These are phyloP conservation scores for Perca flavescens DNA, from an alignment of 2,113 vertebrate genomes.

Conservation along the genomic window DNA sequence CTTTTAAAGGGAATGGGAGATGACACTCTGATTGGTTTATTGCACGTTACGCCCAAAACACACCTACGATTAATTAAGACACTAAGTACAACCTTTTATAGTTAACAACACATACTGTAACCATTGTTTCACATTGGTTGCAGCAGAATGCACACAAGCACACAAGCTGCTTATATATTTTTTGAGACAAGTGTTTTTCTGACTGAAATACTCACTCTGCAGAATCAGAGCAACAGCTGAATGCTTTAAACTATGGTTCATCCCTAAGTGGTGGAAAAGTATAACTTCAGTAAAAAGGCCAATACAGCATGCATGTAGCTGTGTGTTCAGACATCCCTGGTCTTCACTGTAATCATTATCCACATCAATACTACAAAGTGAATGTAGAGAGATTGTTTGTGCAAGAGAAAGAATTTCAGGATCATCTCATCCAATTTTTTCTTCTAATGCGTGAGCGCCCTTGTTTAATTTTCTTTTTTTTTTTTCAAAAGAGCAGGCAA, in stretches of 20 bases:
- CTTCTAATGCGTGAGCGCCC: neutral
- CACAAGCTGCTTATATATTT: neutral
- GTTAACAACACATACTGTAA: neutral
- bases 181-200: neutral
- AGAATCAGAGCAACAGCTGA: slow-evolving; percentile 24
- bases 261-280: slow-evolving; percentile 16
- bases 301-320: neutral
- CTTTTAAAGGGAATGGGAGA: too few species aligned
- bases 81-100: too few species aligned
- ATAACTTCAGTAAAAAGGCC: slow-evolving; percentile 11
- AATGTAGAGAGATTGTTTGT: neutral
- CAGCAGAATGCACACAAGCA: too few species aligned
- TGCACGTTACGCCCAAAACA: too few species aligned
- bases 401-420: neutral
- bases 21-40: too few species aligned
- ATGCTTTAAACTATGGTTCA: slow-evolving; percentile 22
- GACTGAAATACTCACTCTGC: neutral
- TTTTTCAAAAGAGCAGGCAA: neutral
- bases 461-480: neutral
- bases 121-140: neutral
- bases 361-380: neutral
- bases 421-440: neutral
- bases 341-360: slow-evolving; percentile 16
- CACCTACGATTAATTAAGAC: too few species aligned
- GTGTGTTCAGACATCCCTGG: slow-evolving; percentile 1